A percentile compares a stretch with the other conserved stretches of the same genome.
phyloP scores from a whole-genome alignment of 64 coral and sea anemone genomes.

The Porites lutea region DNA sequence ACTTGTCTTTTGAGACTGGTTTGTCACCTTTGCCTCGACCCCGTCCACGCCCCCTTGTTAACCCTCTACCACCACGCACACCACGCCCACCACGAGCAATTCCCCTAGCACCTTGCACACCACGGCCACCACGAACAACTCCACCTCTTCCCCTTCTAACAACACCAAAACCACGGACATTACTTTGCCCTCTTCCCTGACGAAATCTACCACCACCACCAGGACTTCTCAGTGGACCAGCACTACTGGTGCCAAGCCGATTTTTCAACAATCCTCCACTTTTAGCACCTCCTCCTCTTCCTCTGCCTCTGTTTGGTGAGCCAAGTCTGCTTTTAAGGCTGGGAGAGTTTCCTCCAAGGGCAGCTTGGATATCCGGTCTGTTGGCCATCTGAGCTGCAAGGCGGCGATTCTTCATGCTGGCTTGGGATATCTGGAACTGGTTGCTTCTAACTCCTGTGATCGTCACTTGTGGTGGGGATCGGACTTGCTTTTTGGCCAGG shows the following conservation, averaged over 20 bases:
- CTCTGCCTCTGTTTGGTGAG: constrained; percentile 39
- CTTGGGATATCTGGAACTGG: constrained; percentile 83
- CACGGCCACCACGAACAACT: constrained; percentile 23
- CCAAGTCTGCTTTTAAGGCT: constrained; percentile 67
- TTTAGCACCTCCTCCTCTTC: constrained; percentile 40
- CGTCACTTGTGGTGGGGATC: constrained; percentile 90
- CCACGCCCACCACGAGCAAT: constrained; percentile 22
- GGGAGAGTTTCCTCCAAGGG: constrained; percentile 55
- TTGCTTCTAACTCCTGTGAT: constrained; percentile 78
- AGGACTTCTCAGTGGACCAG: constrained; percentile 35
- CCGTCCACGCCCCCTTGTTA: constrained; percentile 60
- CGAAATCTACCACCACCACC: constrained; percentile 50
- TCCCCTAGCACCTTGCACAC: constrained; percentile 7
- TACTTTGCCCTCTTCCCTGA: constrained; percentile 16
- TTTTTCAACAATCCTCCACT: constrained; percentile 17
- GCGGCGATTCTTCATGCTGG: constrained; percentile 85
- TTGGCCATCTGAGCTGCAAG: constrained; percentile 96
- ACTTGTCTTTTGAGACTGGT: constrained; percentile 67
- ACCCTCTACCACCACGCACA: constrained; percentile 49
- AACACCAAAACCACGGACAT: constrained; percentile 29
- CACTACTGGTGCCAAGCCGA: constrained; percentile 47
- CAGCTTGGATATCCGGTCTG: constrained; percentile 84
- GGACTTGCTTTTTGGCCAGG: constrained; percentile 71
- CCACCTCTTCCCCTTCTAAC: constrained; percentile 40
- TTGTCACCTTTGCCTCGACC: constrained; percentile 58